A percentile compares a stretch with the other conserved stretches of the same genome.
These are phyloP conservation scores for Pterois miles DNA, from an alignment of 2,797 vertebrate genomes.

Conservation along the genomic window DNA sequence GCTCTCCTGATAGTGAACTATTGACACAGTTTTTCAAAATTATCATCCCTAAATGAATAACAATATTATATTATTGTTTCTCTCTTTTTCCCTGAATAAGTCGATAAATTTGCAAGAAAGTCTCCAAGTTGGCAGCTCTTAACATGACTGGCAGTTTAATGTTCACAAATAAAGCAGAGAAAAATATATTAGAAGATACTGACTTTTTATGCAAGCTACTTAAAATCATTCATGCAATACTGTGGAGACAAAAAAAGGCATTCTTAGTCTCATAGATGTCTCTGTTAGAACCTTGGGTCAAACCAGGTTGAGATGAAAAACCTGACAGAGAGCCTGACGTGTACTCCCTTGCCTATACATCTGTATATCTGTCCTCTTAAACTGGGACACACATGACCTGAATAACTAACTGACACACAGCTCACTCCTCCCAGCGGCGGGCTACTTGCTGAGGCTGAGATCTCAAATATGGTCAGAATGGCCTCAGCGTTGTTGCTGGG, in stretches of 20 bases:
- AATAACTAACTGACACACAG: not conserved
- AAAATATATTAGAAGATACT: too few species aligned
- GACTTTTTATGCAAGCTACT: too few species aligned
- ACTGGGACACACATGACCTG: not conserved
- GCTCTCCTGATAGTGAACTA: too few species aligned
- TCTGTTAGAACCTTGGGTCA: not conserved
- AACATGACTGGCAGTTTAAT: not conserved
- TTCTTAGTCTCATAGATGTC: not conserved
- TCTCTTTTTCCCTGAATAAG: too few species aligned
- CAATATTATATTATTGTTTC: too few species aligned
- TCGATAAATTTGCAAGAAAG: too few species aligned
- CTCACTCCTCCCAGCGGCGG: not conserved
- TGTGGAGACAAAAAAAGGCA: not conserved
- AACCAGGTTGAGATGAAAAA: not conserved
- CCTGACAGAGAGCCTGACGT: not conserved
- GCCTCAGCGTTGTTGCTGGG: not conserved
- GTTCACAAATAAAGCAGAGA: not conserved
- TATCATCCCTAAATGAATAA: too few species aligned
- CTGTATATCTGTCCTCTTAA: constrained; percentile 1
- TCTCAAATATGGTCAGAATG: constrained; percentile 13
- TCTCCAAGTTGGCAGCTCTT: too few species aligned
- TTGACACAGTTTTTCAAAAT: too few species aligned
- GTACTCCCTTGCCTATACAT: not conserved
- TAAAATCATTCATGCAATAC: not conserved
- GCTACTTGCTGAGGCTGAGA: not conserved